phyloP scores from a whole-genome alignment of 2,888 invertebrate species.

The Odontocolon sp. region DNA sequence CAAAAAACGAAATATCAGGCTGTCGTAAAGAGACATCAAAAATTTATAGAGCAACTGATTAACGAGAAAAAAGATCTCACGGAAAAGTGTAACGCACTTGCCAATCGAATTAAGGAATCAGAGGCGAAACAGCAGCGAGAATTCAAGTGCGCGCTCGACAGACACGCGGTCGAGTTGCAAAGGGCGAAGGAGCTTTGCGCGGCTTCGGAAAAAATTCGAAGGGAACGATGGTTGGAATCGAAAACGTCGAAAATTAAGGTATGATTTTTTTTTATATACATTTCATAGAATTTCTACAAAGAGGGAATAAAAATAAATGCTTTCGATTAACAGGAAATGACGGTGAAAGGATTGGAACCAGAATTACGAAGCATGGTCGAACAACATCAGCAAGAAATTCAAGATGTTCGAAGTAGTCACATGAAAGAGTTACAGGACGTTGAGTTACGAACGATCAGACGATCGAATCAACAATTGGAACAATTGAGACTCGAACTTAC shows the following conservation, averaged over 20 bases:
- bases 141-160: conserved; percentile 87
- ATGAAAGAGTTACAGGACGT: conserved; percentile 86
- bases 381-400: conserved; percentile 86
- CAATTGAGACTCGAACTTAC: conserved; percentile 84
- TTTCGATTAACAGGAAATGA: conserved; percentile 84
- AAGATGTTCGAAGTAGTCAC: conserved; percentile 86
- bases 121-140: conserved; percentile 86
- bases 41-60: conserved; percentile 90
- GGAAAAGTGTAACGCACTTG: conserved; percentile 87
- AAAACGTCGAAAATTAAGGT: conserved; percentile 94
- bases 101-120: conserved; percentile 85
- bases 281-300: not conserved
- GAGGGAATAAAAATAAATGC: not conserved
- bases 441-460: conserved; percentile 84
- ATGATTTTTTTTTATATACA: conserved; percentile 36
- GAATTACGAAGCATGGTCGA: conserved; percentile 91
- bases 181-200: conserved; percentile 89
- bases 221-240: conserved; percentile 91
- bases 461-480: conserved; percentile 85
- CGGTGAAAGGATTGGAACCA: conserved; percentile 93
- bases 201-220: conserved; percentile 88
- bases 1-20: conserved; percentile 88
- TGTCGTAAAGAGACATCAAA: conserved; percentile 89
- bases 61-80: conserved; percentile 90
- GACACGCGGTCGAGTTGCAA: conserved; percentile 88